Percentiles rank a stretch among this genome's conserved stretches.
phyloP scores from a whole-genome alignment of 2,797 vertebrate genomes.

The Natrix natrix region DNA sequence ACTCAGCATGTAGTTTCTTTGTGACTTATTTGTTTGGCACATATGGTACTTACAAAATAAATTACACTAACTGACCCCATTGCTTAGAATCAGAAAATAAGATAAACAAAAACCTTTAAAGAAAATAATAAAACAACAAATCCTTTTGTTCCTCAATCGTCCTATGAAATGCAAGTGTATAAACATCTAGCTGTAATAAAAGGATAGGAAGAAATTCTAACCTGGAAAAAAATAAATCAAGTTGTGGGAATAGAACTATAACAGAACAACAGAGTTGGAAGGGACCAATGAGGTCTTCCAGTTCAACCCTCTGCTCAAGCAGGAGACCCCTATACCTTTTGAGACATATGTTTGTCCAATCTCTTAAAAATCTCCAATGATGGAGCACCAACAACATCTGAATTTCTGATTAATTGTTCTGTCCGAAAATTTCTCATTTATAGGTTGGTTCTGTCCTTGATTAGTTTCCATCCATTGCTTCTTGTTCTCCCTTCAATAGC shows the following conservation, averaged over 20 bases:
- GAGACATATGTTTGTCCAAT: background rate
- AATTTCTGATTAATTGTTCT: background rate
- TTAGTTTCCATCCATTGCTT: background rate
- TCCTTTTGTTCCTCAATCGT: background rate
- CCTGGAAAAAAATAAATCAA: background rate
- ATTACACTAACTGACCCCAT: background rate
- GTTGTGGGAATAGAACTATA: background rate
- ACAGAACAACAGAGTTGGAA: background rate
- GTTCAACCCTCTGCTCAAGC: background rate
- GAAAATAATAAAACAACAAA: background rate
- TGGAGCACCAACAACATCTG: background rate
- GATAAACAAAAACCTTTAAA: background rate
- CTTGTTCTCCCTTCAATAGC: background rate
- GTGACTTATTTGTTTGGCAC: background rate
- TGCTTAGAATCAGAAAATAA: background rate
- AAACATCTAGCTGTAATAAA: background rate
- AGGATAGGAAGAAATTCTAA: background rate
- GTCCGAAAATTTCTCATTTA: background rate
- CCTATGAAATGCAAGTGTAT: background rate
- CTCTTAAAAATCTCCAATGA: background rate
- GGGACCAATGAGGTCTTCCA: background rate
- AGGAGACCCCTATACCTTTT: background rate
- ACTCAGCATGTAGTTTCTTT: slow-evolving; percentile 11
- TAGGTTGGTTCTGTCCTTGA: background rate
- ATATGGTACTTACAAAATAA: slow-evolving; percentile 3